A percentile compares a stretch with the other conserved stretches of the same genome.
These are phyloP conservation scores for Chironomus striatipennis DNA, from an alignment of 1,140 invertebrate species.

Conservation along the genomic window DNA sequence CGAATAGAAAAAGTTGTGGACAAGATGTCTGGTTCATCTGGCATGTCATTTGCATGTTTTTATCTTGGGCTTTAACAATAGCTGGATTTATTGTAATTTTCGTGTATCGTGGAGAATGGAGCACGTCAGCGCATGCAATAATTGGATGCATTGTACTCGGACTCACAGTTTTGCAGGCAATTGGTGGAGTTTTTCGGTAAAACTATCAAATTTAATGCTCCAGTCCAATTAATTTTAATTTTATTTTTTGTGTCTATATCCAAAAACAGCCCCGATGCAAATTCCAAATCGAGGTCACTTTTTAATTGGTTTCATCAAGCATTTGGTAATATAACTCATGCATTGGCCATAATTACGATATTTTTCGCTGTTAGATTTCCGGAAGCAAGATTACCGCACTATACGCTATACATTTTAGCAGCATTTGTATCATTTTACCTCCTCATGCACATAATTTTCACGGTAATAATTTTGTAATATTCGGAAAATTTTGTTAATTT, in stretches of 20 bases:
- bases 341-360: conserved; percentile 78
- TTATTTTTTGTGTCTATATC: too few relatives aligned
- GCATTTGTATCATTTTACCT: conserved; percentile 85
- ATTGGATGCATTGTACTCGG: conserved; percentile 66
- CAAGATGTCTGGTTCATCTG: conserved; percentile 93
- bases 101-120: conserved; percentile 73
- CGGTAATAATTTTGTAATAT: neutral
- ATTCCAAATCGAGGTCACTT: conserved; percentile 48
- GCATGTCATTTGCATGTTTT: conserved; percentile 77
- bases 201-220: neutral
- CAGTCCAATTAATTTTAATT: too few relatives aligned
- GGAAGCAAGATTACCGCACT: conserved; percentile 75
- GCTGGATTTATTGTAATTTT: conserved; percentile 75
- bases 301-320: conserved; percentile 96
- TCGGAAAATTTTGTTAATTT: too few relatives aligned
- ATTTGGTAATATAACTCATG: conserved; percentile 82
- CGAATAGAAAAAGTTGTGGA: conserved; percentile 64
- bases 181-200: conserved; percentile 51
- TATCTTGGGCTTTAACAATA: conserved; percentile 69
- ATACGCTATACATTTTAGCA: conserved; percentile 78
- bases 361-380: conserved; percentile 82
- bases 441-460: conserved; percentile 54
- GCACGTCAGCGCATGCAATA: conserved; percentile 60
- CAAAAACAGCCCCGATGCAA: too few relatives aligned
- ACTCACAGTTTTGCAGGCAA: conserved; percentile 79